Evolutionary conservation across 2,888 invertebrate genomes (phyloP).

Genomic region (Troides oblongomaculatus): DNA sequence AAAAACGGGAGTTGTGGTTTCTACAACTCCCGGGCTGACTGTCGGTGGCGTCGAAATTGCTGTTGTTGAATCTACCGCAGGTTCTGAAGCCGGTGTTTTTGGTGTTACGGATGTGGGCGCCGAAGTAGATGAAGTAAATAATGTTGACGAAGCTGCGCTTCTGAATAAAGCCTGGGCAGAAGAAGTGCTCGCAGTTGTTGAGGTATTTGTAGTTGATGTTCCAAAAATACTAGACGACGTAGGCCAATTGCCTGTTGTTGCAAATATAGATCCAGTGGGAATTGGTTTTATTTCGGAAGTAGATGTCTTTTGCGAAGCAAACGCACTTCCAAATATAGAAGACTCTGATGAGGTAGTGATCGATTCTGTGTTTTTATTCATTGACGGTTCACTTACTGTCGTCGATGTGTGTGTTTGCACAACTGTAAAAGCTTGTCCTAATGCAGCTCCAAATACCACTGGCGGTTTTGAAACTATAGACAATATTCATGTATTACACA

Average conservation of each 20-base stretch:
- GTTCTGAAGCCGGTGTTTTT: slow-evolving; percentile 15
- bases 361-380: slow-evolving; percentile 34
- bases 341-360: slow-evolving; percentile 39
- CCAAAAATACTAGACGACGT: slow-evolving; percentile 35
- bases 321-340: slow-evolving; percentile 51
- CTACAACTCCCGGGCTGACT: slow-evolving; percentile 10
- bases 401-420: slow-evolving; percentile 28
- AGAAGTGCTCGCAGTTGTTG: slow-evolving; percentile 38
- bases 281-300: slow-evolving; percentile 31
- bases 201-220: slow-evolving; percentile 32
- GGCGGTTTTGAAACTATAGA: slow-evolving; percentile 25
- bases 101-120: neutral
- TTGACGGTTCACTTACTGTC: slow-evolving; percentile 34
- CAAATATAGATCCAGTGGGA: slow-evolving; percentile 41
- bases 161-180: slow-evolving; percentile 23
- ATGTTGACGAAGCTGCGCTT: slow-evolving; percentile 13
- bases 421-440: slow-evolving; percentile 25
- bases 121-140: slow-evolving; percentile 11
- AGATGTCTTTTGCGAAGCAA: slow-evolving; percentile 38
- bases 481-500: neutral
- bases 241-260: slow-evolving; percentile 33
- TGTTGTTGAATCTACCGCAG: slow-evolving; percentile 18
- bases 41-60: slow-evolving; percentile 15
- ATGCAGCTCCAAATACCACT: slow-evolving; percentile 29
- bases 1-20: slow-evolving; percentile 31